Base-by-base conservation (phyloP, 92 coral and sea anemone species). In the Heliopora coerulea region DNA sequence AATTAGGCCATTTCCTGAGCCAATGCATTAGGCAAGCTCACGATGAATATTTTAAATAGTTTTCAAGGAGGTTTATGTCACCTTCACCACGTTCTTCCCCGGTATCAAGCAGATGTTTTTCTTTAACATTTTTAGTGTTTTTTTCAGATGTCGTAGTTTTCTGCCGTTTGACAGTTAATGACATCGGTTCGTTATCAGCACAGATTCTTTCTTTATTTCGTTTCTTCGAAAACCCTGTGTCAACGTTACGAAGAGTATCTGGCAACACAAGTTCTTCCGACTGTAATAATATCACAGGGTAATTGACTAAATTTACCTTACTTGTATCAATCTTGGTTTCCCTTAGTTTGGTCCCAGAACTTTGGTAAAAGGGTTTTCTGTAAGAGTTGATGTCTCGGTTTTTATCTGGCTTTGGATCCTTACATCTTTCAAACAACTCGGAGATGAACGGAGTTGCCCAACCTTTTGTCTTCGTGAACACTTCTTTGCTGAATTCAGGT, bases 401-500 rank as follows among this genome's bases (percentile, higher is more conserved):
- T 54, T 26, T 1, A 42, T 66, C 28, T 34, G 19, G 6, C 27
- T 27, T 42, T 41, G 29, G 31, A 17, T 29, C 72, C 20, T 64
- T 37, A n/a, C 39, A 35, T 46, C 31, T 66, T 66, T 56, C 19
- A 20, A 28, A 41, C 23, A 66, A 26, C 26, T 66, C 73, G 1
- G 72, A 73, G 19, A 89, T 78, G 32, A 89, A 78, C 14, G 78
- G 33, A 35, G 80, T 79, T 41, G 96, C 91, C 96, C 96, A 89
- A 24, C 96, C 96, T 65, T 83, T 83, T 2, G 88, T 83, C 12
- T 56, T 63, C 7, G 83, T 83, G 13, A 68, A 66, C 27, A 33
- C 54, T 2, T 76, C 64, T 26, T 65, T n/a, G 28, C 62, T 11
- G 62, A 88, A 88, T 27, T 75, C 80, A 48, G 79, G 69, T 61